phyloP scores from a whole-genome alignment of 2,888 invertebrate species.

The Xestia c-nigrum region DNA sequence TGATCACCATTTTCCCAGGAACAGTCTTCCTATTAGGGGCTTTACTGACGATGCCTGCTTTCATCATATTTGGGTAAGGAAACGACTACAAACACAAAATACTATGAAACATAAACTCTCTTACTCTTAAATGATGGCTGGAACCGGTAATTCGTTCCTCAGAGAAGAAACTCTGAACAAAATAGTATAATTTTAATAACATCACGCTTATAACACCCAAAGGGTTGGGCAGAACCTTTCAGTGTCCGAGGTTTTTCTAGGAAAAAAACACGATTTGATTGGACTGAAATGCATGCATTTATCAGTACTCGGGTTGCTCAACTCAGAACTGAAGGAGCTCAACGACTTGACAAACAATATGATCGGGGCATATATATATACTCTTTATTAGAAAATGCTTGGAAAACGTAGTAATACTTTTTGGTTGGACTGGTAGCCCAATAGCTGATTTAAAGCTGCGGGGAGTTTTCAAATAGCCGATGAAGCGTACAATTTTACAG shows the following conservation, averaged over 20 bases:
- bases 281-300: too few species aligned
- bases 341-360: neutral
- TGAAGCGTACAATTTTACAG: conserved; percentile 79
- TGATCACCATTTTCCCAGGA: conserved; percentile 32
- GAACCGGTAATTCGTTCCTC: neutral
- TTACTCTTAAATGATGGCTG: too few species aligned
- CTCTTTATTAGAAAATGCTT: neutral
- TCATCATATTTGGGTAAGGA: conserved; percentile 43
- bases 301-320: too few species aligned
- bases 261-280: neutral
- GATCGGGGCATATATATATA: neutral
- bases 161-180: neutral
- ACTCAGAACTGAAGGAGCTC: neutral
- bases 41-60: conserved; percentile 37
- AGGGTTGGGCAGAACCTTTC: neutral
- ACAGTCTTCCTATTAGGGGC: conserved; percentile 41
- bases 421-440: neutral
- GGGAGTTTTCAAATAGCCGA: neutral
- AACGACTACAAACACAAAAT: neutral
- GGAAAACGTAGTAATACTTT: neutral
- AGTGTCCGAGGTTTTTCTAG: neutral
- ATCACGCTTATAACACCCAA: neutral
- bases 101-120: too few species aligned
- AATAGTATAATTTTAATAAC: neutral
- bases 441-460: neutral